Conservation (phyloP, 2,797 vertebrate species). For the Poecilia gillii region DNA sequence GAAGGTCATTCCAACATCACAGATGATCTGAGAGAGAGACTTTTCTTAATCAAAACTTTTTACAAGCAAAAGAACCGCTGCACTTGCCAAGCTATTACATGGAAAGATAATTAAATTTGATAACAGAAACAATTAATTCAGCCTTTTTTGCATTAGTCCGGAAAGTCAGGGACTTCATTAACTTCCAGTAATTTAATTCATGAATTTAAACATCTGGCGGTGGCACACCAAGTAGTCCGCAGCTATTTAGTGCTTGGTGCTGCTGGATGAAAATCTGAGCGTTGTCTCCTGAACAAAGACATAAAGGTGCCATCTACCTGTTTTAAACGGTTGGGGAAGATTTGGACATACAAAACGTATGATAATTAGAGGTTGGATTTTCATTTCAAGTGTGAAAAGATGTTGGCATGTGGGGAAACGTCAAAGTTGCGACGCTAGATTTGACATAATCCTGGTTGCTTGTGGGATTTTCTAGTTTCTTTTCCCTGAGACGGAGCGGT, state of each 20-base stretch:
- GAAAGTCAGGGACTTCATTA: slow-evolving; percentile 17
- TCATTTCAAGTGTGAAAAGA: slow-evolving; percentile 32
- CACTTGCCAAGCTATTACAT: slow-evolving; percentile 1
- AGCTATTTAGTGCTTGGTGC: slow-evolving; percentile 20
- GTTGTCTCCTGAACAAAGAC: slow-evolving; percentile 48
- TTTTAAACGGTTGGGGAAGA: slow-evolving; percentile 68
- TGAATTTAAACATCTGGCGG: slow-evolving; percentile 13
- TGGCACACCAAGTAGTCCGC: not conserved
- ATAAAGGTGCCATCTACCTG: slow-evolving; percentile 55
- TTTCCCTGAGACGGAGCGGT: not conserved
- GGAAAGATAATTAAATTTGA: slow-evolving; percentile 21
- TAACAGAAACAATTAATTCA: slow-evolving; percentile 21
- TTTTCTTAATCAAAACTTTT: slow-evolving; percentile 4
- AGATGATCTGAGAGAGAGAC: slow-evolving; percentile 2
- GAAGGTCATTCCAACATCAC: not conserved
- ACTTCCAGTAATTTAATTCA: slow-evolving; percentile 5
- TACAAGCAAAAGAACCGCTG: not conserved
- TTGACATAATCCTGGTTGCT: not conserved
- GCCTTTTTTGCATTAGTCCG: not conserved
- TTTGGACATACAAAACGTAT: slow-evolving; percentile 50
- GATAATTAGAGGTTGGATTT: slow-evolving; percentile 67
- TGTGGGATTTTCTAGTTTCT: not conserved
- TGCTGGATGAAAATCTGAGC: slow-evolving; percentile 40
- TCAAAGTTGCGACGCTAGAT: not conserved
- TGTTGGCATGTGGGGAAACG: slow-evolving; percentile 23